phyloP scores from a whole-genome alignment of 2,113 vertebrate species.

The Ageneiosus marmoratus region DNA sequence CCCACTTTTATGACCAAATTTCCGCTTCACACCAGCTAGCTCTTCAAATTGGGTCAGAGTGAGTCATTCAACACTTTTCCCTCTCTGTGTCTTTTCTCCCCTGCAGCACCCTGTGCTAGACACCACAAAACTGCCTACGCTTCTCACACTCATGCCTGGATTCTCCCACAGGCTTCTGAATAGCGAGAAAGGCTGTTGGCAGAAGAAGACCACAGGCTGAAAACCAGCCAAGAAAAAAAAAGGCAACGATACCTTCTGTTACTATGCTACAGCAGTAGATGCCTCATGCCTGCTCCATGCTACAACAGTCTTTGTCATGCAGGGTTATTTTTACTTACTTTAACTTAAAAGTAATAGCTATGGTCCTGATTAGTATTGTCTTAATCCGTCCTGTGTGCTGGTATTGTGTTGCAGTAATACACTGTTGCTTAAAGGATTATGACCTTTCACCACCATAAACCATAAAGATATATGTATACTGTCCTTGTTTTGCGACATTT shows the following conservation, averaged over 20 bases:
- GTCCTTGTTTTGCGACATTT: neutral
- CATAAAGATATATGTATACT: neutral
- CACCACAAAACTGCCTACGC: conserved; percentile 43
- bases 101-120: conserved; percentile 28
- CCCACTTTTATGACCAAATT: conserved; percentile 30
- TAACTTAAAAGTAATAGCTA: neutral
- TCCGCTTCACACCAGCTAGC: conserved; percentile 25
- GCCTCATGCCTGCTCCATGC: neutral
- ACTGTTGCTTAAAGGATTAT: neutral
- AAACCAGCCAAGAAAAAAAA: conserved; percentile 20
- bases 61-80: conserved; percentile 49
- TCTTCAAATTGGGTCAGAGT: conserved; percentile 52
- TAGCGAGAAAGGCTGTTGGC: conserved; percentile 23
- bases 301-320: neutral
- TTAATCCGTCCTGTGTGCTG: neutral
- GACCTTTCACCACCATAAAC: neutral
- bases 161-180: conserved; percentile 39
- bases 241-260: neutral
- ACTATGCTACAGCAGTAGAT: neutral
- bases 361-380: neutral
- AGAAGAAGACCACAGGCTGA: neutral
- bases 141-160: conserved; percentile 34
- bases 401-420: neutral
- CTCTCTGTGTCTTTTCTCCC: conserved; percentile 14
- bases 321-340: neutral